Evolutionary conservation across 2,888 invertebrate genomes (phyloP).

Genomic region (Bedellia somnulentella): DNA sequence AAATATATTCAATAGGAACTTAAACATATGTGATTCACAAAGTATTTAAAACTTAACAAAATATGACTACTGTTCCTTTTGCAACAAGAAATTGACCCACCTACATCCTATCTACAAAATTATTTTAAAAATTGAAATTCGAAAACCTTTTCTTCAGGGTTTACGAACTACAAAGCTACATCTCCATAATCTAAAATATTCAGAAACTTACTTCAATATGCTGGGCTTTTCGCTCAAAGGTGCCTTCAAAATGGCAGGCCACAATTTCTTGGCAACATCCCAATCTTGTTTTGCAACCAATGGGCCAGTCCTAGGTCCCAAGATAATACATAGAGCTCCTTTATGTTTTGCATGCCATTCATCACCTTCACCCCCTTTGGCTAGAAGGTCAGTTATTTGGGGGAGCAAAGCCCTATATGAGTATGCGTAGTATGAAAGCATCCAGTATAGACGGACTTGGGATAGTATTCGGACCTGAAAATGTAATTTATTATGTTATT

Average conservation of each 20-base stretch:
- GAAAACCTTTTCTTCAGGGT: too few species aligned
- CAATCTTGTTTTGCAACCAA: slow-evolving; percentile 76
- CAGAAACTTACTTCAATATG: slow-evolving; percentile 56
- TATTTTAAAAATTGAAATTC: too few species aligned
- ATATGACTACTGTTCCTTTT: too few species aligned
- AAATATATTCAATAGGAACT: too few species aligned
- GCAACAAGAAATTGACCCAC: too few species aligned
- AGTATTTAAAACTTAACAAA: too few species aligned
- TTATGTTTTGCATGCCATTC: slow-evolving; percentile 45
- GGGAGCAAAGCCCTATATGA: slow-evolving; percentile 70
- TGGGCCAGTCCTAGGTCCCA: slow-evolving; percentile 67
- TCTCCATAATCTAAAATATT: too few species aligned
- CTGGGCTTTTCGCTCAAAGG: slow-evolving; percentile 85
- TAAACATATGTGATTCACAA: too few species aligned
- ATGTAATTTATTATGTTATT: background rate
- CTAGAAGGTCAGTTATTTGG: slow-evolving; percentile 61
- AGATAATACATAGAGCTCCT: slow-evolving; percentile 76
- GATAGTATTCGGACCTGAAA: slow-evolving; percentile 63
- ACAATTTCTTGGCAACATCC: slow-evolving; percentile 68
- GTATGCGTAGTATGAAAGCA: slow-evolving; percentile 68
- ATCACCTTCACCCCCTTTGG: slow-evolving; percentile 45
- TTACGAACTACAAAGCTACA: too few species aligned
- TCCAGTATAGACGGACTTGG: slow-evolving; percentile 66
- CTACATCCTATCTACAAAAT: too few species aligned
- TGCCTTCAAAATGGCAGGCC: slow-evolving; percentile 78